Evolutionary conservation across 2,797 vertebrate genomes (phyloP), one percentile per base, ranked within the genome.

Genomic region (Sciurus carolinensis): DNA sequence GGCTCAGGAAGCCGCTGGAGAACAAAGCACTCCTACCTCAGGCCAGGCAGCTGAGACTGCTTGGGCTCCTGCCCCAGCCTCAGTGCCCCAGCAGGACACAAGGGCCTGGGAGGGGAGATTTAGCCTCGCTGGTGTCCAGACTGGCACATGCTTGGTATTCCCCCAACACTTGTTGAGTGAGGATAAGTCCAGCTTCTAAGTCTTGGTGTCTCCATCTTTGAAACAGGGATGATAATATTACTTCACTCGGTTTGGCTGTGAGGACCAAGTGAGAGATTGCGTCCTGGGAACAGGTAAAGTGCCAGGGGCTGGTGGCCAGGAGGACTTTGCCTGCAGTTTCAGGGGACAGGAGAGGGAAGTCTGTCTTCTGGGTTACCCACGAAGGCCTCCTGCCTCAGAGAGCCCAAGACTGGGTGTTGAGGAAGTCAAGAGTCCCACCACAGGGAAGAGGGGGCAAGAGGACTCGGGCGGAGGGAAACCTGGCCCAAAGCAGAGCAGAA

Each of bases 1-100:
- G 17, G 36, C 5, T 0, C 67, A n/a, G 72, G 94, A 91, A 92
- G 59, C 13, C 59, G 62, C 69, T 24, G 44, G 12, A 71, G 72
- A 82, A 94, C 85, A 97, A 94, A 91, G 93, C 17, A 0, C 50
- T 66, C 84, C 90, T 94, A 84, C 96, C 87, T 92, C 62, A 22
- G 69, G n/a, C 0, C 3, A 47, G 71, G 59, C 73, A 30, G n/a
- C 82, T 66, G 84, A 75, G 76, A 36, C 73, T 44, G 54, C 72
- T 17, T 76, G 85, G 64, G 77, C 36, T 88, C 39, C 47, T 18
- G 64, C 18, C 11, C 44, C 24, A 2, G 26, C 47, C 50, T 26
- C 59, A 0, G 1, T 11, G 33, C 69, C 84, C n/a, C 7, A 1
- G 57, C 9, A 11, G 62, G 80, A 26, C 2, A 0, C 76, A 54